Percentiles rank a stretch among this genome's conserved stretches.
Evolutionary conservation across 1,140 invertebrate genomes (phyloP).

Genomic region (Holcopasites calliopsidis): DNA sequence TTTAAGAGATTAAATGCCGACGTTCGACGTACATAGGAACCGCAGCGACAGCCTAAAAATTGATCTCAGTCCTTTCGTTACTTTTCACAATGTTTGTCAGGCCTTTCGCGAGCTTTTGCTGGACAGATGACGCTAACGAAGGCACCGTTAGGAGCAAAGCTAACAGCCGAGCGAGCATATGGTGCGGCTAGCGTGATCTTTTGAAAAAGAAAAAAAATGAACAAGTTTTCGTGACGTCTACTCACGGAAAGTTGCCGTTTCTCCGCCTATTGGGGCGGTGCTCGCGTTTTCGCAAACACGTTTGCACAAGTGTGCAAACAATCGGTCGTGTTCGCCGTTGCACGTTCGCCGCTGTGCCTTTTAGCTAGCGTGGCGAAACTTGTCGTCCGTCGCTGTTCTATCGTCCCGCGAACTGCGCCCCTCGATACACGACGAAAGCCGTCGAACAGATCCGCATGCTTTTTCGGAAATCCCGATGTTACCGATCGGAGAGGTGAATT

Average conservation of each 20-base stretch:
- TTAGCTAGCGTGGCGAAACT: background rate
- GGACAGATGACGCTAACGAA: conserved; percentile 25
- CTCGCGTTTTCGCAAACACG: conserved; percentile 53
- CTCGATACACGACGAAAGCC: background rate
- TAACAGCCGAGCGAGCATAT: conserved; percentile 5
- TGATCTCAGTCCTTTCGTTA: no score
- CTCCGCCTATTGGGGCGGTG: conserved; percentile 41
- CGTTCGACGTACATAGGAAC: background rate
- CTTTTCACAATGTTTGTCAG: no score
- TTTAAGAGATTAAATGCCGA: background rate
- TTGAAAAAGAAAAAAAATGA: conserved; percentile 30
- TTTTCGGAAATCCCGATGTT: background rate
- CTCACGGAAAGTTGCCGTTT: background rate
- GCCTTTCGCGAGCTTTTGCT: background rate
- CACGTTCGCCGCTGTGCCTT: background rate
- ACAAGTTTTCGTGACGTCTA: conserved; percentile 35
- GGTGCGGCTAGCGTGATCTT: conserved; percentile 26
- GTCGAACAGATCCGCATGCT: background rate
- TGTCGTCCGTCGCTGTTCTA: background rate
- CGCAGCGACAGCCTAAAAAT: no score
- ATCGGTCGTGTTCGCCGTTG: background rate
- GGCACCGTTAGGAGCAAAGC: conserved; percentile 6
- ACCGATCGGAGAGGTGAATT: background rate
- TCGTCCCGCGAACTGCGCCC: background rate
- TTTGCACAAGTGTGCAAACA: conserved; percentile 54